phyloP scores from a whole-genome alignment of 2,113 vertebrate genomes.

The Ageneiosus marmoratus region DNA sequence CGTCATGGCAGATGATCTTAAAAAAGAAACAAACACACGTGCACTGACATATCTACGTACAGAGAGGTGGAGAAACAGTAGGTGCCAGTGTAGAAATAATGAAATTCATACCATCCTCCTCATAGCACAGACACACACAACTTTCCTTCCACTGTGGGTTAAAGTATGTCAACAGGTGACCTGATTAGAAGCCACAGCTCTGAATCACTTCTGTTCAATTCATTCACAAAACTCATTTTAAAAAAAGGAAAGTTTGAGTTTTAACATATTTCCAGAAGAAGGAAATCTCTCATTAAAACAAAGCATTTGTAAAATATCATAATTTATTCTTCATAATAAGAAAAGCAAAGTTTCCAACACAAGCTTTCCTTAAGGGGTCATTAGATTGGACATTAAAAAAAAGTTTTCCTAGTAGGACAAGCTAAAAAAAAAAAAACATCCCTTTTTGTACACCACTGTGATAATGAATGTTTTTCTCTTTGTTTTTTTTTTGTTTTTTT shows the following conservation, averaged over 20 bases:
- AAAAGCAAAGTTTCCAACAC: neutral
- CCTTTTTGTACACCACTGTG: neutral
- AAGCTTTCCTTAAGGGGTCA: neutral
- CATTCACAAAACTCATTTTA: neutral
- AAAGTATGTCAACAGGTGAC: neutral
- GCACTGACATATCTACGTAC: conserved; percentile 7
- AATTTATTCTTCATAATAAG: neutral
- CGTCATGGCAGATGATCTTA: conserved; percentile 33
- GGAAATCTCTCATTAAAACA: neutral
- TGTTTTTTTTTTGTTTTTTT: neutral
- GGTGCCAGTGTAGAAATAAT: neutral
- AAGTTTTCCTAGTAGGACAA: neutral
- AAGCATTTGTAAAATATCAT: no score
- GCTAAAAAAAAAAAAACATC: neutral
- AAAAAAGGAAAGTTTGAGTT: neutral
- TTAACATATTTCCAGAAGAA: no score
- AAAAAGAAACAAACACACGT: conserved; percentile 18
- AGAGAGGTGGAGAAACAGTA: neutral
- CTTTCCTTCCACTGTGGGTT: conserved; percentile 21
- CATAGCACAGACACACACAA: neutral
- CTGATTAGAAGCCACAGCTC: neutral
- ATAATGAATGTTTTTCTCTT: neutral
- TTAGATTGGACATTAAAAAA: neutral
- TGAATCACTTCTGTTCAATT: conserved; percentile 12
- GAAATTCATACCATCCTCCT: neutral